phyloP scores from a whole-genome alignment of 1,140 invertebrate species.

The Dendroctonus valens region DNA sequence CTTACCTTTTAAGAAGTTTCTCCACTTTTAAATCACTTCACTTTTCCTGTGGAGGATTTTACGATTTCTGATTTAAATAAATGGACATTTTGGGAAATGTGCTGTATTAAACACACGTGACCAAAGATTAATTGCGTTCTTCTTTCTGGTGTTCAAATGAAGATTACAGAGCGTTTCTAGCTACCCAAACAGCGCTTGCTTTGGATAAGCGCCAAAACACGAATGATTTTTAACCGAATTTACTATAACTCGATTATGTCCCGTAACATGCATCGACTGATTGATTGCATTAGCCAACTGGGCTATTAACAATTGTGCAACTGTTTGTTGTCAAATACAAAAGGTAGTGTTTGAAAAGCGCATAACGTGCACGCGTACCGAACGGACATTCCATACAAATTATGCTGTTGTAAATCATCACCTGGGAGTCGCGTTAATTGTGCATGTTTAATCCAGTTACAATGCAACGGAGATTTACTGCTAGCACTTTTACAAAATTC shows the following conservation, averaged over 20 bases:
- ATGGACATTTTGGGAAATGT: no score
- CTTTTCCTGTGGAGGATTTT: slow-evolving; percentile 6
- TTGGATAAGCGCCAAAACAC: background rate
- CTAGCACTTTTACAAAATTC: no score
- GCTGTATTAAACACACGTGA: no score
- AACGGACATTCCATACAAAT: slow-evolving; percentile 41
- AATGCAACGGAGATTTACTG: no score
- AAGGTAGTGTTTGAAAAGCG: slow-evolving; percentile 39
- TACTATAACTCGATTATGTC: slow-evolving; percentile 2
- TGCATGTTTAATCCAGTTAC: slow-evolving; percentile 15
- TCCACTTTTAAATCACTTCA: slow-evolving; percentile 13
- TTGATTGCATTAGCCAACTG: slow-evolving; percentile 21
- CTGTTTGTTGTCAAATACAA: slow-evolving; percentile 45
- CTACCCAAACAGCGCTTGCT: background rate
- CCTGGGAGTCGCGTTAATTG: slow-evolving; percentile 29
- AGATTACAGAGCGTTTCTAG: no score
- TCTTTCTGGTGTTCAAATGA: no score
- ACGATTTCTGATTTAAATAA: background rate
- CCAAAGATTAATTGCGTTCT: no score
- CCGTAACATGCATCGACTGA: slow-evolving; percentile 15
- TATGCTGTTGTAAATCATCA: slow-evolving; percentile 38
- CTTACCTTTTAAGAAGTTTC: slow-evolving; percentile 18
- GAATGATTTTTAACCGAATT: slow-evolving; percentile 13
- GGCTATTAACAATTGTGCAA: slow-evolving; percentile 36
- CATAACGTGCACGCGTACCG: slow-evolving; percentile 34